Evolutionary conservation across 2,113 vertebrate genomes (phyloP).

Genomic region (Paradoxurus hermaphroditus): DNA sequence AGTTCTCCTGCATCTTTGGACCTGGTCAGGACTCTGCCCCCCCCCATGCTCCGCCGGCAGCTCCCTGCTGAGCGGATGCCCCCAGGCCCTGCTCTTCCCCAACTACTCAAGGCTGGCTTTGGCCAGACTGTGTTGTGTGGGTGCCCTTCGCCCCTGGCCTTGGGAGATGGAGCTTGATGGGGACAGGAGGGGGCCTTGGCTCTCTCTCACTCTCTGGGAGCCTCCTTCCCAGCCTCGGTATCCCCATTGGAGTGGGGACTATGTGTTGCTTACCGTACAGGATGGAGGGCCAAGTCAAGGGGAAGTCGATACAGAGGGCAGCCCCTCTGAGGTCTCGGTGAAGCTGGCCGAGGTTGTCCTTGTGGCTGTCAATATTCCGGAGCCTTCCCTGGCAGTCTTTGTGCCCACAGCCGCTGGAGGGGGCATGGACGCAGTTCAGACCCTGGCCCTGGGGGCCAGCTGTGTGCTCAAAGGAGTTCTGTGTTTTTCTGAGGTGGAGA

Average conservation of each 20-base stretch:
- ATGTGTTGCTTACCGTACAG: neutral
- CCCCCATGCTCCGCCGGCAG: neutral
- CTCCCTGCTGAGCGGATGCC: neutral
- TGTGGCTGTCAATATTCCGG: neutral
- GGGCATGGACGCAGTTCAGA: neutral
- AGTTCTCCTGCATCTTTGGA: neutral
- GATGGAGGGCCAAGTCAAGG: neutral
- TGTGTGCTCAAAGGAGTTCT: too few species aligned
- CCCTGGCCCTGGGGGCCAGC: neutral
- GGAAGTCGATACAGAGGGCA: neutral
- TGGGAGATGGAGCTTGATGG: neutral
- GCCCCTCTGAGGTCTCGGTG: neutral
- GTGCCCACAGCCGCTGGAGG: neutral
- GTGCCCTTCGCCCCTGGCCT: neutral
- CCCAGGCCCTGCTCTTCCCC: neutral
- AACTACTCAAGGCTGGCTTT: rapidly evolving
- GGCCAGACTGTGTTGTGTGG: neutral
- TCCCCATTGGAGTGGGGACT: neutral
- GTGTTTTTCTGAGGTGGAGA: neutral
- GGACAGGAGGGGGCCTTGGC: neutral
- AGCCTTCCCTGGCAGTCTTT: neutral
- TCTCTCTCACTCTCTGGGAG: neutral
- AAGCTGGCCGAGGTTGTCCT: neutral
- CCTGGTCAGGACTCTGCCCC: neutral
- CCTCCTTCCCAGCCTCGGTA: neutral